phyloP scores from a whole-genome alignment of 1,140 invertebrate genomes.

The Drosophila prosaltans region DNA sequence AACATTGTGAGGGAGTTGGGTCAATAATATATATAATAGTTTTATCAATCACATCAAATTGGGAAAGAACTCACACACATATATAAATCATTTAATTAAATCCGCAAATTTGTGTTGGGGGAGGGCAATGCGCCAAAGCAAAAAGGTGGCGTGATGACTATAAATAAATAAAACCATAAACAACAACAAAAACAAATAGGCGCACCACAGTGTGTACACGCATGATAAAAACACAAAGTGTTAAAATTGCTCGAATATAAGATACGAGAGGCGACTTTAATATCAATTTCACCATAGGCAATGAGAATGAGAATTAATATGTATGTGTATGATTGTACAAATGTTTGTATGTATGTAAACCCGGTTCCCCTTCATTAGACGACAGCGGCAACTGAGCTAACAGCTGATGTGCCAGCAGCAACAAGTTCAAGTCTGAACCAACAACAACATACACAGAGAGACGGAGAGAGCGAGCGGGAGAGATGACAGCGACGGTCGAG shows the following conservation, averaged over 20 bases:
- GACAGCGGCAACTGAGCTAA: slow-evolving; percentile 9
- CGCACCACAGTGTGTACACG: slow-evolving; percentile 27
- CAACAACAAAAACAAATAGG: slow-evolving; percentile 39
- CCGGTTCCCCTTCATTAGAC: background rate
- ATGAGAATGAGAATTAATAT: slow-evolving; percentile 15
- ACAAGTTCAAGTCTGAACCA: slow-evolving; percentile 25
- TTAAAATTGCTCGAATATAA: slow-evolving; percentile 29
- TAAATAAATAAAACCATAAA: slow-evolving; percentile 69
- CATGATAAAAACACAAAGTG: slow-evolving; percentile 50
- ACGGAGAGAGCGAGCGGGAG: slow-evolving; percentile 33
- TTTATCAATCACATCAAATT: slow-evolving; percentile 38
- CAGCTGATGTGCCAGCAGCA: slow-evolving; percentile 28
- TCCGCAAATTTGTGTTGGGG: slow-evolving; percentile 1
- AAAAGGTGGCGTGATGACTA: slow-evolving; percentile 77
- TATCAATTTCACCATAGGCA: slow-evolving; percentile 5
- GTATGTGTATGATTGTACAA: background rate
- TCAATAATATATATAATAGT: background rate
- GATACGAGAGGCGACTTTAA: background rate
- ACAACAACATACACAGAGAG: slow-evolving; percentile 16
- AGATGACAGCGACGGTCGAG: slow-evolving; percentile 25
- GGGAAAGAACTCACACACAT: slow-evolving; percentile 19
- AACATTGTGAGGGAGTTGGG: background rate
- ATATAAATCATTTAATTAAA: slow-evolving; percentile 60
- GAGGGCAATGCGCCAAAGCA: slow-evolving; percentile 10
- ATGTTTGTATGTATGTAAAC: background rate